A percentile compares a stretch with the other conserved stretches of the same genome.
phyloP scores from a whole-genome alignment of 2,888 invertebrate species.

The Xanthia icteritia region DNA sequence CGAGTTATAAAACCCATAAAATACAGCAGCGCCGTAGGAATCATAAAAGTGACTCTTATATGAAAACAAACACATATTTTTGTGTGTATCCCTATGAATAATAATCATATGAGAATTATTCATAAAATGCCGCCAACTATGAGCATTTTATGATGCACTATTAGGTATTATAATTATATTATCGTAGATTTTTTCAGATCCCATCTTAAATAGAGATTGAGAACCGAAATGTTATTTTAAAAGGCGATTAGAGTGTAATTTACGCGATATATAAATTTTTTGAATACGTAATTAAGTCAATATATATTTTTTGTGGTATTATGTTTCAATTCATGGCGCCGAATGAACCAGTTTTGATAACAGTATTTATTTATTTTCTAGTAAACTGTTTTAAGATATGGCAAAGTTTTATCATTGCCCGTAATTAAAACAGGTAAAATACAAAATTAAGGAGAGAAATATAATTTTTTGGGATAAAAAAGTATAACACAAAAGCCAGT shows the following conservation, averaged over 20 bases:
- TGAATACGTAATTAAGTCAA: slow-evolving; percentile 11
- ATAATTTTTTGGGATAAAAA: neutral
- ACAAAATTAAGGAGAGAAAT: neutral
- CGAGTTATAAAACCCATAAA: slow-evolving; percentile 29
- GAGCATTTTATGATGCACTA: slow-evolving; percentile 18
- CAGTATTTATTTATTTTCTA: neutral
- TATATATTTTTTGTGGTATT: neutral
- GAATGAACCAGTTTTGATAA: slow-evolving; percentile 4
- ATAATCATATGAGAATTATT: slow-evolving; percentile 24
- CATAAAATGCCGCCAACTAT: neutral
- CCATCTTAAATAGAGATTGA: slow-evolving; percentile 7
- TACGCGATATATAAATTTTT: slow-evolving; percentile 17
- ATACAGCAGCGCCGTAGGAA: slow-evolving; percentile 24
- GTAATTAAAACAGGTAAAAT: neutral
- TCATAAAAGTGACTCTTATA: slow-evolving; percentile 22
- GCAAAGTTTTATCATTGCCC: neutral
- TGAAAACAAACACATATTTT: slow-evolving; percentile 38
- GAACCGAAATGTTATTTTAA: slow-evolving; percentile 44
- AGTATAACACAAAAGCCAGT: no score
- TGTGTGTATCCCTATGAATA: slow-evolving; percentile 15
- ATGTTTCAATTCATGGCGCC: neutral
- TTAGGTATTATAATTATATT: neutral
- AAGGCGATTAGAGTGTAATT: slow-evolving; percentile 42
- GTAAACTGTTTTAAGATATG: neutral
- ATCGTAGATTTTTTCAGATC: slow-evolving; percentile 14